Evolutionary conservation across 2,797 vertebrate genomes (phyloP), one percentile per base, ranked within the genome.

Genomic region (Megalops cyprinoides): DNA sequence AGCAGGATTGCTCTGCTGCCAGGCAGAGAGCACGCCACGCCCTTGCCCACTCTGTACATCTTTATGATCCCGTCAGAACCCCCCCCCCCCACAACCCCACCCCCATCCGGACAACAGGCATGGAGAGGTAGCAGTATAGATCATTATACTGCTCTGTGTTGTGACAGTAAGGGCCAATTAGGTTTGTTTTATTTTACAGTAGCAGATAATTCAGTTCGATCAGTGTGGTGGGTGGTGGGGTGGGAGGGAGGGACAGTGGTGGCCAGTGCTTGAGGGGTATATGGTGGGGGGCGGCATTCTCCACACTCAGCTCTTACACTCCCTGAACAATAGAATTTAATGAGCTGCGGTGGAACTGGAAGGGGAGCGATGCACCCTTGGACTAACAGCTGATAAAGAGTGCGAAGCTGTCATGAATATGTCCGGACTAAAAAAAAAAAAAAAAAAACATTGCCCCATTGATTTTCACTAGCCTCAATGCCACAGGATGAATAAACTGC

Each of bases 111-210:
- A n/a, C n/a, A n/a, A n/a, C n/a, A n/a, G n/a, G n/a, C n/a, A n/a
- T n/a, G n/a, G n/a, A n/a, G n/a, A n/a, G n/a, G n/a, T n/a, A n/a
- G n/a, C n/a, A n/a, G n/a, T n/a, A n/a, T n/a, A n/a, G n/a, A n/a
- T n/a, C n/a, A n/a, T n/a, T n/a, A n/a, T n/a, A n/a, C n/a, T n/a
- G n/a, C n/a, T n/a, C n/a, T n/a, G n/a, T 62, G 25, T 20, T 55
- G 75, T 76, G 75, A 34, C 20, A 55, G 55, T 37, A 76, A 62
- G n/a, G 77, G 46, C 77, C 76, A 44, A 12, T 44, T 48, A n/a
- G 46, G 74, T 12, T 1, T 2, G 20, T 62, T 53, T 44, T 14
- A 25, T 48, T 75, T 28, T 42, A 15, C 44, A 18, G 9, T 49
- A 28, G 46, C 73, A 25, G 7, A 73, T 75, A 10, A 28, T 25